Percentiles rank a stretch among this genome's conserved stretches.
phyloP scores from a whole-genome alignment of 2,113 vertebrate species.

The Raphicerus campestris region DNA sequence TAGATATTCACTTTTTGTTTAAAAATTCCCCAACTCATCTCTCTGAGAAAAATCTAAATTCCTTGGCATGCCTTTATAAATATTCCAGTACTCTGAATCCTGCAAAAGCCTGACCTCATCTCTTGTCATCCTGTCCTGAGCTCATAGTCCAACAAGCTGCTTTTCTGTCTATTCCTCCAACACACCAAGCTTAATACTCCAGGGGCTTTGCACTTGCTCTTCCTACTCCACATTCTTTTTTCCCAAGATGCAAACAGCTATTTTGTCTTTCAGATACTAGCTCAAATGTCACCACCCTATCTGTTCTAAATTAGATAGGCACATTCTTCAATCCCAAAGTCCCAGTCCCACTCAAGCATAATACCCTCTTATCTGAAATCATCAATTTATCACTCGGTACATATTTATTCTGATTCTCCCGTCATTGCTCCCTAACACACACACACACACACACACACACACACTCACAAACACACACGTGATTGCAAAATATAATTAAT shows the following conservation, averaged over 20 bases:
- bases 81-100: background rate
- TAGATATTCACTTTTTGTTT: background rate
- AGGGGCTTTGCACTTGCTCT: background rate
- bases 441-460: background rate
- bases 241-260: background rate
- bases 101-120: background rate
- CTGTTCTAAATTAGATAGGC: background rate
- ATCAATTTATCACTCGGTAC: background rate
- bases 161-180: background rate
- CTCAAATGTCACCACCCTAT: background rate
- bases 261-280: background rate
- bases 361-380: background rate
- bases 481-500: background rate
- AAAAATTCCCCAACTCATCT: background rate
- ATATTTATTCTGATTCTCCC: background rate
- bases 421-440: background rate
- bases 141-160: background rate
- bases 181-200: background rate
- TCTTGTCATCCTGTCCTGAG: background rate
- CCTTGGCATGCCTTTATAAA: background rate
- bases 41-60: background rate
- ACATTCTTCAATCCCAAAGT: accelerated
- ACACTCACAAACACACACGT: background rate
- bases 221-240: background rate
- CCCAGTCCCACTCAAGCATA: background rate